Percentiles rank a stretch among this genome's conserved stretches.
phyloP scores from a whole-genome alignment of 2,113 vertebrate genomes.

The Brachyhypopomus occidentalis region DNA sequence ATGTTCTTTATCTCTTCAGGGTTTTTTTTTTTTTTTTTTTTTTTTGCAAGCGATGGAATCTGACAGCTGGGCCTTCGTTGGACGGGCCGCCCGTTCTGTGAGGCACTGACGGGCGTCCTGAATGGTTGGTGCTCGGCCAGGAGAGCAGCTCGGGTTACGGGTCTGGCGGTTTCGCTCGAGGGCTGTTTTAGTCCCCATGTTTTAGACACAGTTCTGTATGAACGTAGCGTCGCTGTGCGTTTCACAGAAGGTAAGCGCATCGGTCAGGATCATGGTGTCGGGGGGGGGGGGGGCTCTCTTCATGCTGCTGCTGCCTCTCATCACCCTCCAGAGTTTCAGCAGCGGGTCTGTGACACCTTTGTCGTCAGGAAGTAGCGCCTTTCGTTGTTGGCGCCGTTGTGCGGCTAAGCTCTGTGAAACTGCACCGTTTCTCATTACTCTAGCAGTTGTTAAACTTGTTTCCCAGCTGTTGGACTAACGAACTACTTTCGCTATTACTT shows the following conservation, averaged over 20 bases:
- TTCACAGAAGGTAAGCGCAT: too few species aligned
- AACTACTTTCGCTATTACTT: neutral
- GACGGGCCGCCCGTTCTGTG: conserved; percentile 33
- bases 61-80: conserved; percentile 57
- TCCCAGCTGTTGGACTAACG: neutral
- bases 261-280: too few species aligned
- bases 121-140: conserved; percentile 37
- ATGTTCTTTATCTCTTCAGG: neutral
- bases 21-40: too few species aligned
- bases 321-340: neutral
- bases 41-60: conserved; percentile 53
- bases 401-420: too few species aligned
- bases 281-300: neutral
- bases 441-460: neutral
- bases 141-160: conserved; percentile 64
- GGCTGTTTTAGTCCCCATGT: too few species aligned
- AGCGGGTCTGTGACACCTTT: neutral
- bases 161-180: conserved; percentile 11
- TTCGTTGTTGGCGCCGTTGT: neutral
- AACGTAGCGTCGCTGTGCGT: too few species aligned
- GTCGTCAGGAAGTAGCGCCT: neutral
- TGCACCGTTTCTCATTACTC: neutral
- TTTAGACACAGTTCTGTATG: too few species aligned
- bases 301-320: neutral
- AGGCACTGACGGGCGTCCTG: conserved; percentile 5